A percentile compares a stretch with the other conserved stretches of the same genome.
These are phyloP conservation scores for Lasioglossum lativentre DNA, from an alignment of 2,888 invertebrate genomes.

Conservation along the genomic window DNA sequence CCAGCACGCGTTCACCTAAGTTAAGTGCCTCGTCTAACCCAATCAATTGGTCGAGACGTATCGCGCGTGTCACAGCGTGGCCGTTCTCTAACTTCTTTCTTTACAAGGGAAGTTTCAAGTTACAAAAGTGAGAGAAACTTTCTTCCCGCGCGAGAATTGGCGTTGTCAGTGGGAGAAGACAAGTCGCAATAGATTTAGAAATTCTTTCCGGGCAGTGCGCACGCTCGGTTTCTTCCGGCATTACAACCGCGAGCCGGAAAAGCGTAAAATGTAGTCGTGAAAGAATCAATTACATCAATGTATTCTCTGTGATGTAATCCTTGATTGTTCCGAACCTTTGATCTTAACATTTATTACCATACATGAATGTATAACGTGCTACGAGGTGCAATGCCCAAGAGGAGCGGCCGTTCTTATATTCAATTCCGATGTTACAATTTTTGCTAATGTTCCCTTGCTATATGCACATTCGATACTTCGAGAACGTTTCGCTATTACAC, in stretches of 20 bases:
- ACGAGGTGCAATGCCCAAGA: too few relatives aligned
- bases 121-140: background rate
- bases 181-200: background rate
- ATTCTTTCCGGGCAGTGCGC: background rate
- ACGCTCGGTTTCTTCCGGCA: background rate
- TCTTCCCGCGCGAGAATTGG: background rate
- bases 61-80: background rate
- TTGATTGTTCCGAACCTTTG: background rate
- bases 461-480: background rate
- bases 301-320: background rate
- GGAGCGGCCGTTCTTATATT: background rate
- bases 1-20: background rate
- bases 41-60: background rate
- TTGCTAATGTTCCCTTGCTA: background rate
- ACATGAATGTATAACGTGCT: background rate
- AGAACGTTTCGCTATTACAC: background rate
- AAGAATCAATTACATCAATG: background rate
- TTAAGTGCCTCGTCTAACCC: background rate
- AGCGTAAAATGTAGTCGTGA: background rate
- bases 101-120: background rate
- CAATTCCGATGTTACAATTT: background rate
- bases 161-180: background rate
- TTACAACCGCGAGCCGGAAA: background rate
- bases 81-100: background rate
- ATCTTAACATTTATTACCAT: background rate